Conservation (phyloP, 2,797 vertebrate species). For the Coluber constrictor region DNA sequence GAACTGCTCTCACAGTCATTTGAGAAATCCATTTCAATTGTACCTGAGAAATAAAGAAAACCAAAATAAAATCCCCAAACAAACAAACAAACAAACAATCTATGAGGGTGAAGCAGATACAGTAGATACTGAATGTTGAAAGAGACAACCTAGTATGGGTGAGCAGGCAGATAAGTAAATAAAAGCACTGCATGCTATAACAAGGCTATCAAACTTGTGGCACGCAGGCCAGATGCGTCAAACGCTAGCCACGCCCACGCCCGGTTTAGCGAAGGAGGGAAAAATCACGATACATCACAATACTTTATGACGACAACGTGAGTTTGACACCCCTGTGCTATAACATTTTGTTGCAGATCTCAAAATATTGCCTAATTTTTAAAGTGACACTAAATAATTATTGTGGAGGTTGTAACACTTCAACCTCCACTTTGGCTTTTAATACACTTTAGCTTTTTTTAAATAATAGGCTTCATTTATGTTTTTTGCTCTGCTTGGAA, state of each 20-base stretch:
- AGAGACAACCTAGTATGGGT: background rate
- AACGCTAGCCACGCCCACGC: too few species aligned
- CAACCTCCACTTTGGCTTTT: background rate
- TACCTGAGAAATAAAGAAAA: background rate
- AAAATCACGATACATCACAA: too few species aligned
- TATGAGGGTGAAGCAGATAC: background rate
- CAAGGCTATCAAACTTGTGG: too few species aligned
- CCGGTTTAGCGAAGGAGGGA: too few species aligned
- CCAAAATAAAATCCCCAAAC: background rate
- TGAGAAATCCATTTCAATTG: background rate
- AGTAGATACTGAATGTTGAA: background rate
- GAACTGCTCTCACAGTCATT: background rate
- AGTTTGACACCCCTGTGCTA: background rate
- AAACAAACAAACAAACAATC: background rate
- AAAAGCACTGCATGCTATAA: background rate
- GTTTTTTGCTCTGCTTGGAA: constrained; percentile 5
- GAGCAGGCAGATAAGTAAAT: background rate
- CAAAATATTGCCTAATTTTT: background rate
- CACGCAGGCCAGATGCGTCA: too few species aligned
- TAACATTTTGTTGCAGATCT: background rate
- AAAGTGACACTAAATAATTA: background rate
- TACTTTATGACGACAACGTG: too few species aligned
- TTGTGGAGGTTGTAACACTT: background rate
- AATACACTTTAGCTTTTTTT: background rate
- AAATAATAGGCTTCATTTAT: background rate